Conservation (phyloP, 2,888 invertebrate genomes). For the Drosophila subquinaria region DNA sequence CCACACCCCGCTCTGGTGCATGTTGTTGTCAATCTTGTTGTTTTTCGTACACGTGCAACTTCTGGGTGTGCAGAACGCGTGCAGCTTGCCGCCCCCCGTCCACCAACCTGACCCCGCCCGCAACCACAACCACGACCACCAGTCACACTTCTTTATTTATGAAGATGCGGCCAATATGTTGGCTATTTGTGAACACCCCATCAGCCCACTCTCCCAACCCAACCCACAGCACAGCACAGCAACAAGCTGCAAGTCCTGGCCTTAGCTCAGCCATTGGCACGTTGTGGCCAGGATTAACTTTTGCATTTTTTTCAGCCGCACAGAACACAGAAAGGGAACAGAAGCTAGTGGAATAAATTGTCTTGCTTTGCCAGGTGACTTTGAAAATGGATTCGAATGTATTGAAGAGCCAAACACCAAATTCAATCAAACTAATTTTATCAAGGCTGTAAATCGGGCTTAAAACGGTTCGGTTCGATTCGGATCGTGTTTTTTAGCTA, state of each 20-base stretch:
- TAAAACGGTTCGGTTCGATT: too few species aligned
- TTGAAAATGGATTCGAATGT: background rate
- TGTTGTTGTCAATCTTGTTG: conserved; percentile 14
- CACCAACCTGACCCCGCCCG: background rate
- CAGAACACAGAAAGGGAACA: background rate
- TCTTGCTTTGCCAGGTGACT: background rate
- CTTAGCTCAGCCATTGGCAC: conserved; percentile 29
- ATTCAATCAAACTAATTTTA: too few species aligned
- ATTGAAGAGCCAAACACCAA: too few species aligned
- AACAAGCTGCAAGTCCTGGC: conserved; percentile 2
- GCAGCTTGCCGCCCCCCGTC: conserved; percentile 4
- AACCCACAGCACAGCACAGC: background rate
- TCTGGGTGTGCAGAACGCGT: conserved; percentile 43
- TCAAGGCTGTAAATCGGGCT: too few species aligned
- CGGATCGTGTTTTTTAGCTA: too few species aligned
- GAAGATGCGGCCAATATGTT: conserved; percentile 79
- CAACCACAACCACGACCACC: background rate
- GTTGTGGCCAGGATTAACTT: conserved; percentile 28
- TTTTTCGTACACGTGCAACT: conserved; percentile 55
- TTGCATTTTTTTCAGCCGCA: conserved; percentile 23
- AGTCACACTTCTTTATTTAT: conserved; percentile 72
- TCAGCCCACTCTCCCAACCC: background rate
- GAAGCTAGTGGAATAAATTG: background rate
- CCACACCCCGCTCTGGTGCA: conserved; percentile 1
- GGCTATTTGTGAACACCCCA: conserved; percentile 65